A percentile compares a stretch with the other conserved stretches of the same genome.
These are phyloP conservation scores for Tupaia chinensis DNA, from an alignment of 2,113 vertebrate genomes.

Conservation along the genomic window DNA sequence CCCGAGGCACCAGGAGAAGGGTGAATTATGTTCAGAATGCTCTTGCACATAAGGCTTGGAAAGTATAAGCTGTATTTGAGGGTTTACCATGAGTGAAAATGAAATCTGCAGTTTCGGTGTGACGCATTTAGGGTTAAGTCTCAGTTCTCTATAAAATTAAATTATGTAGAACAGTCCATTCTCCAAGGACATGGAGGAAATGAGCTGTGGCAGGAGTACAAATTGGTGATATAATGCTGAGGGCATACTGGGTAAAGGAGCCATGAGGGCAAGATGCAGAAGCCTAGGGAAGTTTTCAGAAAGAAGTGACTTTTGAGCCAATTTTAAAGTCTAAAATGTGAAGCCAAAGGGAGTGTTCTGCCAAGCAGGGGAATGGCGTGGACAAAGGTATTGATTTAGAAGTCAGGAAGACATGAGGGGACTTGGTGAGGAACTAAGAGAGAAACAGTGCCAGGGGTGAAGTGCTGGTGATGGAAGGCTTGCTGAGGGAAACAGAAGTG, in stretches of 20 bases:
- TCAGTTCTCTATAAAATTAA: slow-evolving; percentile 54
- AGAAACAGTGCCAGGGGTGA: not conserved
- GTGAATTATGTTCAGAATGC: not conserved
- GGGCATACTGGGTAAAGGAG: slow-evolving; percentile 7
- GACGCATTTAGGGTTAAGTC: slow-evolving; percentile 31
- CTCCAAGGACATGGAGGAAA: slow-evolving; percentile 33
- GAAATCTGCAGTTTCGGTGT: slow-evolving; percentile 22
- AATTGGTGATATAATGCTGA: not conserved
- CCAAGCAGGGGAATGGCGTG: too few species aligned
- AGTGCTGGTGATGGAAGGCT: not conserved
- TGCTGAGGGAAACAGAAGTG: not conserved
- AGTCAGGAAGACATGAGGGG: not conserved
- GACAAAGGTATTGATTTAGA: not conserved
- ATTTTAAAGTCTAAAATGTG: slow-evolving; percentile 36
- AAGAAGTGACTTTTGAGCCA: not conserved
- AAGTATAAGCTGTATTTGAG: slow-evolving; percentile 1
- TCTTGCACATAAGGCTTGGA: not conserved
- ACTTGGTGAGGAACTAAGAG: not conserved
- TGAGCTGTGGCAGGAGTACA: not conserved
- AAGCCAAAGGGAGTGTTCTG: not conserved
- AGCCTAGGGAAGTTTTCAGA: not conserved
- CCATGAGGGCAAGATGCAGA: not conserved
- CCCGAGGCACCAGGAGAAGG: not conserved
- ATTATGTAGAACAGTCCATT: slow-evolving; percentile 45
- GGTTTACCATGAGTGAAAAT: slow-evolving; percentile 49